Base-by-base conservation (phyloP, 2,113 vertebrate genomes). In the Dicrurus megarhynchus region DNA sequence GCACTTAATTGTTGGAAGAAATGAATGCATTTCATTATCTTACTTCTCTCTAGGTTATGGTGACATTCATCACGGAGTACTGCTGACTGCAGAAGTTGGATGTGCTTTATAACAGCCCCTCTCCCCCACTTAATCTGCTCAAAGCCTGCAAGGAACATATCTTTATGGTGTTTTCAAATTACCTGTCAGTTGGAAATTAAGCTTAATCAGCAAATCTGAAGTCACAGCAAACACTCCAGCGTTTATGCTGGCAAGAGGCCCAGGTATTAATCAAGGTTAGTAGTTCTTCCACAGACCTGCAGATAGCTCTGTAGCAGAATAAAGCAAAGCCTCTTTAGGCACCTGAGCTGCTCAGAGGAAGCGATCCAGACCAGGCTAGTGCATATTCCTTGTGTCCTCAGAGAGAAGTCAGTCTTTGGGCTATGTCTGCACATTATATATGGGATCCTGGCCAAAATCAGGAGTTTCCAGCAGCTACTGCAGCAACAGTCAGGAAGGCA, bases 181-280 rank as follows among this genome's bases (percentile, higher is more conserved):
- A 93, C 71, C 50, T 88, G 65, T 79, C 92, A 93, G 41, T 56
- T 89, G 84, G 77, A 96, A 96, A 92, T 89, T 63, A 91, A 73
- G 65, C 67, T 95, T 90, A 78, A 96, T 89, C 94, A 96, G 93
- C 94, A 95, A 75, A 92, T 86, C 46, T 93, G 78, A 93, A 88
- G 73, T 71, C 87, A 95, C 33, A 89, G 88, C 89, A 92, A 95
- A 87, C 76, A 78, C 28, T 70, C 27, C 71, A 82, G 41, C 20
- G 20, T 79, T 97, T 92, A 49, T 0, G 1, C 37, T 95, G 95
- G 94, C 93, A 83, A 85, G 70, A 87, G 86, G 76, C 77, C 95
- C 78, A 69, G 49, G 16, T 83, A 65, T 69, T 94, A 93, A 84
- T 65, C 69, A 87, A 91, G 65, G 89, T 61, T 78, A 87, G 86